These are phyloP conservation scores for Oophaga pumilio DNA, from an alignment of 2,113 vertebrate genomes.

Conservation along the genomic window DNA sequence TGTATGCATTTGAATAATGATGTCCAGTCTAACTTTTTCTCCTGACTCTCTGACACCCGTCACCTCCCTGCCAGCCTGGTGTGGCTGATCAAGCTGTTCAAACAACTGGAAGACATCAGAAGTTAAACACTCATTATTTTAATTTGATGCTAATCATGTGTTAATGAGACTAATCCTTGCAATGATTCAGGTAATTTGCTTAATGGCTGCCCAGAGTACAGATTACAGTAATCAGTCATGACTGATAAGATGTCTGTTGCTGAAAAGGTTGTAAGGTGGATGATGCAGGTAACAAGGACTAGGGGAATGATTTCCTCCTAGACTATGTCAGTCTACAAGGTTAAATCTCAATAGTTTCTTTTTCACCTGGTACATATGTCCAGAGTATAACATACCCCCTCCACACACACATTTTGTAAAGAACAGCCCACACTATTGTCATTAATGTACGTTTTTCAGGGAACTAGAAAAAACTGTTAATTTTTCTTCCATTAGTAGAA, in stretches of 20 bases:
- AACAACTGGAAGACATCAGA: constrained; percentile 99
- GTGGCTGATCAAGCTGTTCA: constrained; percentile 98
- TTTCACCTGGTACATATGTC: neutral
- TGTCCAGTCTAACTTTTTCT: constrained; percentile 61
- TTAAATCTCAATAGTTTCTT: neutral
- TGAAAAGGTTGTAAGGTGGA: constrained; percentile 82
- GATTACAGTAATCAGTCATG: constrained; percentile 99
- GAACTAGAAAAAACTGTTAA: too few relatives aligned
- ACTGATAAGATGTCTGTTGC: constrained; percentile 96
- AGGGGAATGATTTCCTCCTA: constrained; percentile 67
- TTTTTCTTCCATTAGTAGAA: too few relatives aligned
- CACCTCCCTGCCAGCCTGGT: constrained; percentile 78
- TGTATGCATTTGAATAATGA: constrained; percentile 51
- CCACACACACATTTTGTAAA: neutral
- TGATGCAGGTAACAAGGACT: constrained; percentile 73
- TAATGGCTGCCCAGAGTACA: constrained; percentile 99
- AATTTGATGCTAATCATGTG: constrained; percentile 99
- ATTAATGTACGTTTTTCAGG: too few relatives aligned
- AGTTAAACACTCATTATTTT: constrained; percentile 99
- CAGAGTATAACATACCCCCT: neutral
- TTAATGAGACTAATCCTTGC: constrained; percentile 99
- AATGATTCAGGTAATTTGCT: constrained; percentile 99
- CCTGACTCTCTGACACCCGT: constrained; percentile 73
- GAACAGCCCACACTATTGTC: neutral
- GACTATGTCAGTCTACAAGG: constrained; percentile 47